Percentiles rank a stretch among this genome's conserved stretches.
phyloP scores from a whole-genome alignment of 2,888 invertebrate species.

The Diadegma fenestrale region DNA sequence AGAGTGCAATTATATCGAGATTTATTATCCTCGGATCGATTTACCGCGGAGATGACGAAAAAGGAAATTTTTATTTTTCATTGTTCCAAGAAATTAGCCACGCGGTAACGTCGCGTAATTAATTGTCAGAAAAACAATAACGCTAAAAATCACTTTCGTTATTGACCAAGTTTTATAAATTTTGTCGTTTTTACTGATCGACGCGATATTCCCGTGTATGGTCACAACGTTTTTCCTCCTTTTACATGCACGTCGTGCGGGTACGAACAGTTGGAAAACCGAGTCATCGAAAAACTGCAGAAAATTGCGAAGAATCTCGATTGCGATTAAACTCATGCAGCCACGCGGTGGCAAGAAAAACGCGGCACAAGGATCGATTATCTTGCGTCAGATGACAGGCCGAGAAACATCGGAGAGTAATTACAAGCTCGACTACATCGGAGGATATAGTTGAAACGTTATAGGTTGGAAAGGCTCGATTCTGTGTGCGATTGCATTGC shows the following conservation, averaged over 20 bases:
- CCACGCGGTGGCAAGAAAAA: slow-evolving; percentile 45
- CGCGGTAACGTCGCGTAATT: not conserved
- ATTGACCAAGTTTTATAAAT: not conserved
- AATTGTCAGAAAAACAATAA: not conserved
- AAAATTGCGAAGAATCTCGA: slow-evolving; percentile 60
- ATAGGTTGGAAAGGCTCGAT: slow-evolving; percentile 36
- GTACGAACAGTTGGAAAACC: slow-evolving; percentile 45
- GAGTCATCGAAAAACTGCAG: slow-evolving; percentile 35
- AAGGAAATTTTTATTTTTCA: slow-evolving; percentile 17
- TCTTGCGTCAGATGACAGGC: slow-evolving; percentile 53
- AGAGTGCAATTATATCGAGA: slow-evolving; percentile 16
- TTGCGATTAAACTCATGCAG: slow-evolving; percentile 36
- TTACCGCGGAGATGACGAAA: slow-evolving; percentile 39
- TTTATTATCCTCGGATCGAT: slow-evolving; percentile 59
- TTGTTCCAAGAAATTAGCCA: not conserved
- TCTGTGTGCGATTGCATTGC: not conserved
- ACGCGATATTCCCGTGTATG: slow-evolving; percentile 2
- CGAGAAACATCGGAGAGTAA: slow-evolving; percentile 46
- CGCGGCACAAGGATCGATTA: slow-evolving; percentile 54
- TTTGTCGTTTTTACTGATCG: not conserved
- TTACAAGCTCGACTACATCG: slow-evolving; percentile 43
- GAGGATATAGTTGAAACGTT: slow-evolving; percentile 44
- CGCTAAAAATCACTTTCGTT: not conserved
- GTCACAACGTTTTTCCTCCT: slow-evolving; percentile 2
- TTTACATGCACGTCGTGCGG: slow-evolving; percentile 20